Conservation (phyloP, 2,888 invertebrate genomes). For the Steinernema carpocapsae region DNA sequence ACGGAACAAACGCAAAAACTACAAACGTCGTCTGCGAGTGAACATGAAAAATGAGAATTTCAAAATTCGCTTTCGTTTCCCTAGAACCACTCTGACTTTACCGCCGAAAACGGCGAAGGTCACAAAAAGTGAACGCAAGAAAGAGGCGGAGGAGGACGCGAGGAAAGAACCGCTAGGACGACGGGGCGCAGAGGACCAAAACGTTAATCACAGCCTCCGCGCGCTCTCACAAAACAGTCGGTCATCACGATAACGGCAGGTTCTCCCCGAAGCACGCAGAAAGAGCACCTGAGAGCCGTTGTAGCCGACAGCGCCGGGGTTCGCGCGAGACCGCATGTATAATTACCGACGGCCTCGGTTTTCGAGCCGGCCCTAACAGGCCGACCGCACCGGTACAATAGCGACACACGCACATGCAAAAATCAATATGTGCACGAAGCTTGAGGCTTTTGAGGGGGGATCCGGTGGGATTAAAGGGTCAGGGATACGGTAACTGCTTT, state of each 20-base stretch:
- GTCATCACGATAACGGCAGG: constrained; percentile 28
- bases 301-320: constrained; percentile 7
- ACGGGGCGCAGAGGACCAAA: background rate
- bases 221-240: constrained; percentile 9
- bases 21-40: background rate
- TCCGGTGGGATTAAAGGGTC: too few relatives aligned
- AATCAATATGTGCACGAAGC: constrained; percentile 17
- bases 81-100: background rate
- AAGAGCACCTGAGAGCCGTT: too few relatives aligned
- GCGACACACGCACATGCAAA: constrained; percentile 23
- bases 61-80: background rate
- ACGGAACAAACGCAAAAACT: too few relatives aligned
- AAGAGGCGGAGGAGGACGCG: background rate
- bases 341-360: constrained; percentile 29
- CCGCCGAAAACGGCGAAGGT: constrained; percentile 13
- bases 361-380: background rate
- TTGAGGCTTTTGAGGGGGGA: background rate
- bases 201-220: constrained; percentile 10
- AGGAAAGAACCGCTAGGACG: background rate
- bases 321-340: constrained; percentile 14
- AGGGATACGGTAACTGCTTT: too few relatives aligned
- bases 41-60: background rate
- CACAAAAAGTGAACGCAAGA: constrained; percentile 27
- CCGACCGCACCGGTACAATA: background rate
- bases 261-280: background rate